These are phyloP conservation scores for Turnix velox DNA, from an alignment of 2,113 vertebrate genomes.

Conservation along the genomic window DNA sequence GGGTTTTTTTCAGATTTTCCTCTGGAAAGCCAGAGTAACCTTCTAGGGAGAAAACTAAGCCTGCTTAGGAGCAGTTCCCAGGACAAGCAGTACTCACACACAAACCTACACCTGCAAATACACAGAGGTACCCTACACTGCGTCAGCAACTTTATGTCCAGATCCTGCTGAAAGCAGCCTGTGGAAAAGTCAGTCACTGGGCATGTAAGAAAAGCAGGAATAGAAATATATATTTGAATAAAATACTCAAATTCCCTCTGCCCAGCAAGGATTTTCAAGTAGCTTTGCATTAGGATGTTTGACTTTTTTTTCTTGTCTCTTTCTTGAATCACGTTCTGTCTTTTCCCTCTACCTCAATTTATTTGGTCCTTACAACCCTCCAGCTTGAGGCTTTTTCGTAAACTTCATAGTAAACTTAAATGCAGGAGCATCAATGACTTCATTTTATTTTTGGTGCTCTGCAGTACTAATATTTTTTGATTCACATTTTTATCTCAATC, in stretches of 20 bases:
- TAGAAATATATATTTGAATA: not conserved
- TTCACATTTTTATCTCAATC: not conserved
- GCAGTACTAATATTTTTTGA: not conserved
- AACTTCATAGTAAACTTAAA: not conserved
- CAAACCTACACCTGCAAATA: not conserved
- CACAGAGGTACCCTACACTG: not conserved
- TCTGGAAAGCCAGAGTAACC: not conserved
- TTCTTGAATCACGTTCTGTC: not conserved
- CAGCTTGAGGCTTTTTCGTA: not conserved
- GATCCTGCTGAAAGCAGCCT: not conserved
- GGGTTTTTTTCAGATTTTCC: not conserved
- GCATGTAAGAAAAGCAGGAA: not conserved
- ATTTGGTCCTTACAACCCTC: not conserved
- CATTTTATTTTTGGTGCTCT: not conserved
- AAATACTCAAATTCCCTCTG: not conserved
- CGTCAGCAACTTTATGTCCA: not conserved
- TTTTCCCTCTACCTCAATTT: not conserved
- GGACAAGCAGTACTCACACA: not conserved
- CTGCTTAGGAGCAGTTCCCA: not conserved
- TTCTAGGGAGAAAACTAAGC: not conserved
- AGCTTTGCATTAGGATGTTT: not conserved
- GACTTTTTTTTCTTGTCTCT: not conserved
- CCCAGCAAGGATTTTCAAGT: not conserved
- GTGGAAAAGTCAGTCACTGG: not conserved
- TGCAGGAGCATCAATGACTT: not conserved